Percentiles rank a stretch among this genome's conserved stretches.
Evolutionary conservation across 1,140 invertebrate species (phyloP).

Genomic region (Drosophila cardini): DNA sequence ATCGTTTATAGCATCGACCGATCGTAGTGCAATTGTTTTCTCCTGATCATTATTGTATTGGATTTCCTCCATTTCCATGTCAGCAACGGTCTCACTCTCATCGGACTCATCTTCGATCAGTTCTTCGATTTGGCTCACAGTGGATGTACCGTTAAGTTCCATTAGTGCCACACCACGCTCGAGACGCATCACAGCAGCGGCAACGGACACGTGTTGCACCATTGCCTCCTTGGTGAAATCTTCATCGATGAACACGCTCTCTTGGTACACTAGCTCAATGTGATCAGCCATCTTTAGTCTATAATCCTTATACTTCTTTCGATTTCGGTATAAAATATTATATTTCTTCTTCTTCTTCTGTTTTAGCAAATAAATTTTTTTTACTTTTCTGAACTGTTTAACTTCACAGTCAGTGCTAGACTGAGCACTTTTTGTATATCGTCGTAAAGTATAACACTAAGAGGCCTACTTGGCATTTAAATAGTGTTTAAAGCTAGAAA

Average conservation of each 20-base stretch:
- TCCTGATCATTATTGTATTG: not conserved
- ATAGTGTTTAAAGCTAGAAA: no score
- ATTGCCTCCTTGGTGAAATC: not conserved
- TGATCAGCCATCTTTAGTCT: not conserved
- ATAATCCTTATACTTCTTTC: no score
- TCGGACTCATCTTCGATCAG: not conserved
- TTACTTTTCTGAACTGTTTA: no score
- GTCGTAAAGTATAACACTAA: no score
- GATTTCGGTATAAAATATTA: no score
- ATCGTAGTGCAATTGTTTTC: not conserved
- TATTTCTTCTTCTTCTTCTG: no score
- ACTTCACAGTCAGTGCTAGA: no score
- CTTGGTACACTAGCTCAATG: not conserved
- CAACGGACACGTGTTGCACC: conserved; percentile 1
- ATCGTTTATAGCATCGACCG: not conserved
- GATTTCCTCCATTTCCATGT: not conserved
- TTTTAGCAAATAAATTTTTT: no score
- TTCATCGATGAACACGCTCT: not conserved
- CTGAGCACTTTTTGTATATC: no score
- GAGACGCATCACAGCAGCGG: not conserved
- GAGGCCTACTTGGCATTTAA: no score
- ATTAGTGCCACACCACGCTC: not conserved
- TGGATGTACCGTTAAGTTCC: not conserved
- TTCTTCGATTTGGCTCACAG: not conserved
- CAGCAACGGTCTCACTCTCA: not conserved